Conservation (phyloP, 2,797 vertebrate species). For the Ctenosaura bakeri region DNA sequence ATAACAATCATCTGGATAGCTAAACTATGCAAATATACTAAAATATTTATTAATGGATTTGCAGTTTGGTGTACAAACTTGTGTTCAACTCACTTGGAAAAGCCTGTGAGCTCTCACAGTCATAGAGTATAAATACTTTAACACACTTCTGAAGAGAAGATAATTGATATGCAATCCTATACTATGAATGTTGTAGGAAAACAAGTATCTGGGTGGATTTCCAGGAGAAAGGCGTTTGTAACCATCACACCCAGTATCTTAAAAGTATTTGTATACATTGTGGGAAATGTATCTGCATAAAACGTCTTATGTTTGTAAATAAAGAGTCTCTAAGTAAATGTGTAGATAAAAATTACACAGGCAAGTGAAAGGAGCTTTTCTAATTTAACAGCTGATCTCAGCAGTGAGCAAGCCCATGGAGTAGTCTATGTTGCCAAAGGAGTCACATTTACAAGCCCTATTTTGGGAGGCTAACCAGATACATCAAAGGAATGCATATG, state of each 20-base stretch:
- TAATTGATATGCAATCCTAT: conserved; percentile 65
- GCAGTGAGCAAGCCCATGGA: conserved; percentile 4
- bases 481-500: background rate
- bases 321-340: conserved; percentile 66
- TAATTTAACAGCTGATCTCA: conserved; percentile 35
- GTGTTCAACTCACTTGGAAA: conserved; percentile 70
- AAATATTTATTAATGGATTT: conserved; percentile 72
- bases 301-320: conserved; percentile 73
- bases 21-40: conserved; percentile 75
- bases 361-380: conserved; percentile 57
- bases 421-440: conserved; percentile 10
- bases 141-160: conserved; percentile 67
- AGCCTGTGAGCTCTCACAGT: conserved; percentile 66
- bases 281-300: conserved; percentile 72
- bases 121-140: conserved; percentile 63
- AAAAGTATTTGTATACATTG: conserved; percentile 65
- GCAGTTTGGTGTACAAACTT: conserved; percentile 71
- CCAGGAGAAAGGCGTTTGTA: conserved; percentile 69
- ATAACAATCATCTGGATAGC: conserved; percentile 76
- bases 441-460: conserved; percentile 24
- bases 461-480: fast-evolving
- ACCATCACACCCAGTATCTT: conserved; percentile 45
- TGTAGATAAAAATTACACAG: conserved; percentile 67
- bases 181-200: conserved; percentile 59
- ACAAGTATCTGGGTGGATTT: conserved; percentile 54